Evolutionary conservation across 2,888 invertebrate species (phyloP).

Genomic region (Sphaerophoria taeniata): DNA sequence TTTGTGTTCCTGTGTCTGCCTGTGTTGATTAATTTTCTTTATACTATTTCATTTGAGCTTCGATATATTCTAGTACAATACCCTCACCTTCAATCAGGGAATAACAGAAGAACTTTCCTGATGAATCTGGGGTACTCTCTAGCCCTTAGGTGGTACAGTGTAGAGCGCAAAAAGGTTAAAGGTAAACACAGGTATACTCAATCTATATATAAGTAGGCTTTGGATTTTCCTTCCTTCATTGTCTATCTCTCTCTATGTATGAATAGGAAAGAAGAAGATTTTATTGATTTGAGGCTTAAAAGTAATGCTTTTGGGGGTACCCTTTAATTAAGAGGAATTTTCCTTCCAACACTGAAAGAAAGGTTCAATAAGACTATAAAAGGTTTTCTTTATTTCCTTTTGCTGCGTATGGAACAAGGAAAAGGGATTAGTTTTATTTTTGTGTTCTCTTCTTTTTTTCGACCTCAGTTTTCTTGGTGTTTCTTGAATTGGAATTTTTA

Average conservation of each 20-base stretch:
- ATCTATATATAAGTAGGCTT: conserved; percentile 53
- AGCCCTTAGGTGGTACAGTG: too few relatives aligned
- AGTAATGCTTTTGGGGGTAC: conserved; percentile 53
- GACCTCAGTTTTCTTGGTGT: background rate
- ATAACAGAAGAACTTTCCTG: background rate
- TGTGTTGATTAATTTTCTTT: conserved; percentile 72
- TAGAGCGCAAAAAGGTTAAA: background rate
- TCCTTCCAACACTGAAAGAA: conserved; percentile 37
- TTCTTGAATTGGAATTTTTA: conserved; percentile 62
- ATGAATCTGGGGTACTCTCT: background rate
- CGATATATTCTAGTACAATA: conserved; percentile 21
- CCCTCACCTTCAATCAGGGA: conserved; percentile 37
- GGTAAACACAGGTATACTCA: background rate
- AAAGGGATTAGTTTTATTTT: conserved; percentile 18
- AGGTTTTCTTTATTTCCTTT: conserved; percentile 34
- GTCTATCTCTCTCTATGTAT: conserved; percentile 6
- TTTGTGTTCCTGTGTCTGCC: conserved; percentile 42
- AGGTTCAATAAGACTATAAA: conserved; percentile 64
- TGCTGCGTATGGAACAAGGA: background rate
- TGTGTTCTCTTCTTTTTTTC: conserved; percentile 4
- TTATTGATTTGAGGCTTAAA: conserved; percentile 70
- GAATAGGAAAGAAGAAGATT: conserved; percentile 35
- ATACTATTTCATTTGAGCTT: conserved; percentile 57
- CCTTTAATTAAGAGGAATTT: conserved; percentile 67
- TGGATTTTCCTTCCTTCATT: conserved; percentile 22